Conservation (phyloP, 2,888 invertebrate species). For the Sclerodermus sp. region DNA sequence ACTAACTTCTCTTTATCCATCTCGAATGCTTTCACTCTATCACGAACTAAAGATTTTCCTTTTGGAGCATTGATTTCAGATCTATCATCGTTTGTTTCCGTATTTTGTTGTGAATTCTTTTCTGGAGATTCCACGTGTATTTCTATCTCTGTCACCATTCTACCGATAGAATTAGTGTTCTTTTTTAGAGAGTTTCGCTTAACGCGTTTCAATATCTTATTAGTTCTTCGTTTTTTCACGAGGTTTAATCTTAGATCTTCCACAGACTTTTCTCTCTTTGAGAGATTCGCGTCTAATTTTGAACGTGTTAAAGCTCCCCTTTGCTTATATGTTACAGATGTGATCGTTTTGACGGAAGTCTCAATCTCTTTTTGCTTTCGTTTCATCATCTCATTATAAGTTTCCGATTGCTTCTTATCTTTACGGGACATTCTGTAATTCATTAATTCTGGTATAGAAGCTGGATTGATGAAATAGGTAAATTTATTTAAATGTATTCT, state of each 20-base stretch:
- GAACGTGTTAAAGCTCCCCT: not conserved
- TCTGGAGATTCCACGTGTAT: no score
- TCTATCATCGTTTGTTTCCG: no score
- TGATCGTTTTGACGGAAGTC: conserved; percentile 22
- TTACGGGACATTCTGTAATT: conserved; percentile 50
- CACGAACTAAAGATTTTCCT: not conserved
- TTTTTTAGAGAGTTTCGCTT: conserved; percentile 20
- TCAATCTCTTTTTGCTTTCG: conserved; percentile 31
- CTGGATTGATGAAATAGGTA: conserved; percentile 43
- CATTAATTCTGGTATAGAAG: conserved; percentile 29
- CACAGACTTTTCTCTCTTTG: not conserved
- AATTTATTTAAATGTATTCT: conserved; percentile 26
- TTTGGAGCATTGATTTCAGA: no score
- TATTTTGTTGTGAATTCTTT: no score
- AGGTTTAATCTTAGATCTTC: conserved; percentile 1
- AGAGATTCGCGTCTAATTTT: not conserved
- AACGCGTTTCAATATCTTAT: conserved; percentile 22
- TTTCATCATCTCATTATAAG: conserved; percentile 46
- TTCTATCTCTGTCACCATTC: no score
- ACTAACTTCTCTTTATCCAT: not conserved
- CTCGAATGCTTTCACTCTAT: not conserved
- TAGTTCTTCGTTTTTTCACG: conserved; percentile 12
- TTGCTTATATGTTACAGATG: conserved; percentile 8
- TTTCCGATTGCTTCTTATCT: conserved; percentile 53
- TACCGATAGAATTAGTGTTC: conserved; percentile 5